Base-by-base conservation (phyloP, 2,888 invertebrate genomes). In the Junonia oenone region DNA sequence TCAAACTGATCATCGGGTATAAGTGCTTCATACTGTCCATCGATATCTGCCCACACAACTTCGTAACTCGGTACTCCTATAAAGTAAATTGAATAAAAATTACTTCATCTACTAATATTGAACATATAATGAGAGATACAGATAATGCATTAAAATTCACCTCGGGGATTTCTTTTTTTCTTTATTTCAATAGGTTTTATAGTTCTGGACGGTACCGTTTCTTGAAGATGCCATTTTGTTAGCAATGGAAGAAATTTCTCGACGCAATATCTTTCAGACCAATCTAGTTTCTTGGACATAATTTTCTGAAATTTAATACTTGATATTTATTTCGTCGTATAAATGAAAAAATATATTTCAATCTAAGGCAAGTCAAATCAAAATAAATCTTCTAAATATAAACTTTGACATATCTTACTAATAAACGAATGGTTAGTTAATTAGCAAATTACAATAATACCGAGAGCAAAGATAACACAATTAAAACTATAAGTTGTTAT, bases 221-320 rank as follows among this genome's bases (percentile, higher is more conserved):
- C 87, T 59, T 91, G 75, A 22, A 95, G 78, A 70, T 95, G 95
- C 95, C 95, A 96, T 64, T 96, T 92, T 0, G 95, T 95, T 17
- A 94, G 74, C 40, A 97, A 73, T 0, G 96, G 95, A 55, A 96
- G 85, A 64, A 95, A 93, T 76, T 96, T 96, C 68, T 94, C 93
- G 62, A 96, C 93, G 35, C 94, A 92, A 73, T 96, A 96, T 27
- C 93, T 90, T 69, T 94, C 93, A 2, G 93, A 91, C 97, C 97
- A 97, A 62, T 92, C 92, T 50, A 96, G 75, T 67, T 94, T 92
- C 56, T 84, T 87, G 0, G 90, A 88, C 81, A 95, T 92, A 63
- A 95, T 91, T 78, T 92, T 92, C 94, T 95, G 71, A 45, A 82
- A n/a, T n/a, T n/a, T n/a, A n/a, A n/a, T n/a, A n/a, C n/a, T n/a